Percentiles rank a stretch among this genome's conserved stretches.
phyloP scores from a whole-genome alignment of 2,888 invertebrate species.

The Entomobrya proxima region DNA sequence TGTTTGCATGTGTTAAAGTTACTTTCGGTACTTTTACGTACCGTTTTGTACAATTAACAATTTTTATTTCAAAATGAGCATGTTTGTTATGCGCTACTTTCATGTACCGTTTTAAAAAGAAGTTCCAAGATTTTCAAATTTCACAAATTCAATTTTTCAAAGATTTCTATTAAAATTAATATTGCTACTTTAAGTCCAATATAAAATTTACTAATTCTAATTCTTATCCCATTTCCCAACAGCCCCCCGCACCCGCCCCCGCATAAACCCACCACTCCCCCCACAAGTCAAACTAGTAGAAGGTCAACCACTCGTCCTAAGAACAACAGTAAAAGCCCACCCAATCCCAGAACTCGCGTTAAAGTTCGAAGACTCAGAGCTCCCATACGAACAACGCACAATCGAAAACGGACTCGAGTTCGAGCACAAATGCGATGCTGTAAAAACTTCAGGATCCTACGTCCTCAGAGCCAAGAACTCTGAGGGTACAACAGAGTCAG shows the following conservation, averaged over 20 bases:
- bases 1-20: too few species aligned
- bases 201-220: too few species aligned
- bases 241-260: conserved; percentile 54
- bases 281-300: conserved; percentile 82
- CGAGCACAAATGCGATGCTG: conserved; percentile 28
- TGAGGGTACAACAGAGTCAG: conserved; percentile 76
- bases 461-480: conserved; percentile 77
- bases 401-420: conserved; percentile 41
- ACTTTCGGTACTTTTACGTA: too few species aligned
- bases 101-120: too few species aligned
- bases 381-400: conserved; percentile 22
- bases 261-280: conserved; percentile 57
- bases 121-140: too few species aligned
- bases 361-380: conserved; percentile 77
- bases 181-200: too few species aligned
- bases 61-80: too few species aligned
- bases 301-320: conserved; percentile 85
- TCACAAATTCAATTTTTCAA: too few species aligned
- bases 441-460: conserved; percentile 75
- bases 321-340: conserved; percentile 87
- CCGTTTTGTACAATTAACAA: too few species aligned
- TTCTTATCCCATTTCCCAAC: too few species aligned
- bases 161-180: too few species aligned
- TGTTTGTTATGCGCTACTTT: too few species aligned
- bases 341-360: conserved; percentile 89